A percentile compares a stretch with the other conserved stretches of the same genome.
phyloP scores from a whole-genome alignment of 35 echinoderm and acorn worm genomes.

The Diadema setosum region DNA sequence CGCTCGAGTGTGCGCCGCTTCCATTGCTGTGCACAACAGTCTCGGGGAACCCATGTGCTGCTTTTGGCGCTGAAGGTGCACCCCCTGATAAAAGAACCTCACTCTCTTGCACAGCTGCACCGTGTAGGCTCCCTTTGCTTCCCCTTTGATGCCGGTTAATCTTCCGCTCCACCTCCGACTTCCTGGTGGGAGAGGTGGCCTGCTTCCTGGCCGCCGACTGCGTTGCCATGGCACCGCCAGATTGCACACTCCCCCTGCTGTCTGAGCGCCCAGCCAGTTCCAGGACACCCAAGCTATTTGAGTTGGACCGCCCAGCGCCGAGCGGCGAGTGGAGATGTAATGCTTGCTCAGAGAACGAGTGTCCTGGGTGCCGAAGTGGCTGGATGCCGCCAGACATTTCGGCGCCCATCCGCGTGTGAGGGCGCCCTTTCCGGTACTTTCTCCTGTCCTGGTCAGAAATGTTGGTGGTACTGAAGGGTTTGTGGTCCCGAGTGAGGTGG shows the following conservation, averaged over 20 bases:
- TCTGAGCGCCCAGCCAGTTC: conserved; percentile 7
- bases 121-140: neutral
- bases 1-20: neutral
- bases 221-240: neutral
- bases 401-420: neutral
- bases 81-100: neutral
- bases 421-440: neutral
- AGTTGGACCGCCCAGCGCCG: neutral
- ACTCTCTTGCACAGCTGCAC: neutral
- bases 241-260: conserved; percentile 44
- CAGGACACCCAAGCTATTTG: conserved; percentile 13
- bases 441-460: neutral
- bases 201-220: neutral
- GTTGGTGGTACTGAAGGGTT: neutral
- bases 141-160: conserved; percentile 17
- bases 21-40: neutral
- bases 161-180: conserved; percentile 33
- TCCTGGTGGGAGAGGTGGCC: neutral
- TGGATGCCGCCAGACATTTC: conserved; percentile 11
- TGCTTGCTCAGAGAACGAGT: conserved; percentile 9
- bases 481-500: neutral
- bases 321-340: conserved; percentile 17
- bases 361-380: conserved; percentile 9
- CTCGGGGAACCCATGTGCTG: neutral
- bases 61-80: neutral